phyloP scores from a whole-genome alignment of 2,797 vertebrate species.

The Atherinosoma microstoma region DNA sequence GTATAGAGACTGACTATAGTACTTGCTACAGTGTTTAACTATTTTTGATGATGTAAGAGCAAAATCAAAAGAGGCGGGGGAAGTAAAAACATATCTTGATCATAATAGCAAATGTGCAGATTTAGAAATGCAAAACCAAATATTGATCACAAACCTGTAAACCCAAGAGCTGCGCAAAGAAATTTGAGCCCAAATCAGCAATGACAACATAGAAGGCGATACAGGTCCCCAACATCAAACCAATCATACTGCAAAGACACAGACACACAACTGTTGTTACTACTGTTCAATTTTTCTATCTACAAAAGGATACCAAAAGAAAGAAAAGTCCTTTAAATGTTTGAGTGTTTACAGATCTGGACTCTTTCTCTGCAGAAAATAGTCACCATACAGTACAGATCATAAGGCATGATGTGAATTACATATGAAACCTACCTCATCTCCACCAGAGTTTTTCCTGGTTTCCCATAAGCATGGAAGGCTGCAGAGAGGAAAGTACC shows the following conservation, averaged over 20 bases:
- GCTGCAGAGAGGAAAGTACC: conserved; percentile 77
- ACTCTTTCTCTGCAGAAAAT: neutral
- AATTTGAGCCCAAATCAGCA: conserved; percentile 94
- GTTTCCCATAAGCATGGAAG: conserved; percentile 95
- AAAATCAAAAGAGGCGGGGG: neutral
- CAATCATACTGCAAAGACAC: conserved; percentile 90
- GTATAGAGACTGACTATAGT: neutral
- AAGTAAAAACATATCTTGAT: neutral
- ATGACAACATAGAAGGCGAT: conserved; percentile 99
- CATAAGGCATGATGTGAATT: neutral
- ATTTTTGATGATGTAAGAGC: neutral
- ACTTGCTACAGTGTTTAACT: neutral
- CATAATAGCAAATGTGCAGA: neutral
- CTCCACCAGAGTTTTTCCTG: conserved; percentile 94
- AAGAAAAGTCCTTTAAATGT: neutral
- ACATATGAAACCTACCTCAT: conserved; percentile 84
- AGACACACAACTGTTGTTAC: neutral
- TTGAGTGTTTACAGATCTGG: neutral
- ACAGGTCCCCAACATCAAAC: conserved; percentile 98
- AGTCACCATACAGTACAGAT: neutral
- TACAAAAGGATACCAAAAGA: neutral
- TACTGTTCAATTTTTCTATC: neutral
- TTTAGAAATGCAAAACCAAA: neutral
- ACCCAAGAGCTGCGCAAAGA: conserved; percentile 92
- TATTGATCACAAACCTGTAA: conserved; percentile 86